A percentile compares a stretch with the other conserved stretches of the same genome.
These are phyloP conservation scores for Tapirus terrestris DNA, from an alignment of 2,113 vertebrate genomes.

Conservation along the genomic window DNA sequence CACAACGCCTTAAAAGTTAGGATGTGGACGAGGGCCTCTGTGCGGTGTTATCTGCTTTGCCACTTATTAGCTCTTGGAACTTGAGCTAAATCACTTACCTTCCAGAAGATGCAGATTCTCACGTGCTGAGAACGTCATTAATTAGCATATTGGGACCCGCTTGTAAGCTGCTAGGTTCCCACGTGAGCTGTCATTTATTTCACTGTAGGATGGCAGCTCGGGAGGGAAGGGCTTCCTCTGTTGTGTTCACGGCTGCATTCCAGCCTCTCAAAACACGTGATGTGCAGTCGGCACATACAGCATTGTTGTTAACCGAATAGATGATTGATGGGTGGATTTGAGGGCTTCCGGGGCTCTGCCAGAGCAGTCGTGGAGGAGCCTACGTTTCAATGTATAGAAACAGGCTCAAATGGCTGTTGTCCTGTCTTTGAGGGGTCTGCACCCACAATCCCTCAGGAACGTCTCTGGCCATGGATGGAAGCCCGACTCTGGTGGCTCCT, in stretches of 20 bases:
- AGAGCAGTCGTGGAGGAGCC: too few relatives aligned
- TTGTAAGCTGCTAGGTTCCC: not conserved
- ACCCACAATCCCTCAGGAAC: fast-evolving
- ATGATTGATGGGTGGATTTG: fast-evolving
- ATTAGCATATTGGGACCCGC: fast-evolving
- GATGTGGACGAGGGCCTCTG: not conserved
- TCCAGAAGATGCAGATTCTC: not conserved
- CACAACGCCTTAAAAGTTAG: not conserved
- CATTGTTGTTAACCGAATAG: too few relatives aligned
- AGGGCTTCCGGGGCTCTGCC: not conserved
- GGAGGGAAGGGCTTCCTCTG: not conserved
- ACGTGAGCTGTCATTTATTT: fast-evolving
- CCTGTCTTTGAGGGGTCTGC: not conserved
- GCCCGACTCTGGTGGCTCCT: not conserved
- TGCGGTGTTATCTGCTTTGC: not conserved
- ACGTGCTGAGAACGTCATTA: fast-evolving
- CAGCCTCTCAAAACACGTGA: fast-evolving
- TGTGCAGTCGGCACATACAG: fast-evolving
- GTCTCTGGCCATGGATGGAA: not conserved
- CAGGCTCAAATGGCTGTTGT: not conserved
- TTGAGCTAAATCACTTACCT: not conserved
- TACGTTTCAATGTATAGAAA: not conserved
- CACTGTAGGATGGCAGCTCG: fast-evolving
- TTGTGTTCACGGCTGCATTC: fast-evolving
- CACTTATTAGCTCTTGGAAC: not conserved